Evolutionary conservation across 2,888 invertebrate genomes (phyloP).

Genomic region (Rhingia campestris): DNA sequence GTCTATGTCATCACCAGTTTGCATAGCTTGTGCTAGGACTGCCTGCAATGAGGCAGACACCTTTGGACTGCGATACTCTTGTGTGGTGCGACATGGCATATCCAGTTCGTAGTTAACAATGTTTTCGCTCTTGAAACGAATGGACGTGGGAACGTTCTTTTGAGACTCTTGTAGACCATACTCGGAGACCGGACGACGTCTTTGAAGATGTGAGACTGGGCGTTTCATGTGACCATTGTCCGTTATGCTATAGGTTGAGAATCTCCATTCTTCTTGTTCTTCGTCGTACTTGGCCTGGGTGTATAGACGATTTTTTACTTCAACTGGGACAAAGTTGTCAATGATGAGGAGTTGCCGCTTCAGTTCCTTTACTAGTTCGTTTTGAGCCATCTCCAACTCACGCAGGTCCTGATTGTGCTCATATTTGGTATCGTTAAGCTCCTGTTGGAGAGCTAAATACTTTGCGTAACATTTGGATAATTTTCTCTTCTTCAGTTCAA

Average conservation of each 20-base stretch:
- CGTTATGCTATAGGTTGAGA: conserved; percentile 81
- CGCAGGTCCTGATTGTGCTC: conserved; percentile 95
- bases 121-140: conserved; percentile 82
- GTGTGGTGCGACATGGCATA: conserved; percentile 83
- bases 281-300: conserved; percentile 91
- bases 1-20: conserved; percentile 82
- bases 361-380: conserved; percentile 94
- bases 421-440: conserved; percentile 91
- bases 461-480: conserved; percentile 95
- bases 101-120: conserved; percentile 82
- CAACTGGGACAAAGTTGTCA: conserved; percentile 94
- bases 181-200: conserved; percentile 86
- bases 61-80: conserved; percentile 82
- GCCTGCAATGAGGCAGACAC: conserved; percentile 83
- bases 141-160: conserved; percentile 77
- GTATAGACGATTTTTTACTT: conserved; percentile 89
- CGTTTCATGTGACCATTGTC: conserved; percentile 83
- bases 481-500: conserved; percentile 96
- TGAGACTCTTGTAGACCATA: conserved; percentile 84
- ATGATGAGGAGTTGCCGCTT: conserved; percentile 94
- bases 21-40: conserved; percentile 83
- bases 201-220: conserved; percentile 86
- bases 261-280: conserved; percentile 90
- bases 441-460: conserved; percentile 88
- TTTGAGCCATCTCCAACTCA: conserved; percentile 95